A percentile compares a stretch with the other conserved stretches of the same genome.
These are phyloP conservation scores for Tragelaphus buxtoni DNA, from an alignment of 2,113 vertebrate species.

Conservation along the genomic window DNA sequence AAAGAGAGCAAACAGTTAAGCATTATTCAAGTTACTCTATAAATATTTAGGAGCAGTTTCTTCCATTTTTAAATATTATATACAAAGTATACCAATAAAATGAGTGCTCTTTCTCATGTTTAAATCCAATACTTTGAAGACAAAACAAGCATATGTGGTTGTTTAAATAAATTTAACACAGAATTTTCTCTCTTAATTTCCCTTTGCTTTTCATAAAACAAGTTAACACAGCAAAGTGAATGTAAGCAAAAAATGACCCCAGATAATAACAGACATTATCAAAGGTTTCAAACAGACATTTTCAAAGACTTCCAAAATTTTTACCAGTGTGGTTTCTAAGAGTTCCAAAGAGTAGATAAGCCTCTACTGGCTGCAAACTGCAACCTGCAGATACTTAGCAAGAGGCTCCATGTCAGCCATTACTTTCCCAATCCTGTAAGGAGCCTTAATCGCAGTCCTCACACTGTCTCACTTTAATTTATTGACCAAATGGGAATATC, in stretches of 20 bases:
- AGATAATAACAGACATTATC: not conserved
- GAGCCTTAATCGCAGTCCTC: slow-evolving; percentile 35
- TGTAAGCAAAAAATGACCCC: not conserved
- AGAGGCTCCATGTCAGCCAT: not conserved
- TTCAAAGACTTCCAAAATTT: slow-evolving; percentile 29
- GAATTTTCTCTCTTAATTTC: not conserved
- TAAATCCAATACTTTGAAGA: not conserved
- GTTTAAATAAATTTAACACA: not conserved
- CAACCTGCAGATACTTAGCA: not conserved
- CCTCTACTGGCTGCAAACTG: not conserved
- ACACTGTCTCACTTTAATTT: slow-evolving; percentile 26
- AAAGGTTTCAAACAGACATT: not conserved
- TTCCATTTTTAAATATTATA: not conserved
- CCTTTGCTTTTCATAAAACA: not conserved
- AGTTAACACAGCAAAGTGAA: not conserved
- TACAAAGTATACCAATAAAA: not conserved
- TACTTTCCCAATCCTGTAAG: not conserved
- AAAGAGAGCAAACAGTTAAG: not conserved
- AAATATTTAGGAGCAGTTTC: not conserved
- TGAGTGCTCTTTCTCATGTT: not conserved
- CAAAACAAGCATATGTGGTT: not conserved
- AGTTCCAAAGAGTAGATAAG: not conserved
- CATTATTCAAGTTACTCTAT: not conserved
- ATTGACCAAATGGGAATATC: slow-evolving; percentile 57
- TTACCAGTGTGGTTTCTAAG: not conserved